Base-by-base conservation (phyloP, 2,113 vertebrate species). In the Otolemur garnettii region DNA sequence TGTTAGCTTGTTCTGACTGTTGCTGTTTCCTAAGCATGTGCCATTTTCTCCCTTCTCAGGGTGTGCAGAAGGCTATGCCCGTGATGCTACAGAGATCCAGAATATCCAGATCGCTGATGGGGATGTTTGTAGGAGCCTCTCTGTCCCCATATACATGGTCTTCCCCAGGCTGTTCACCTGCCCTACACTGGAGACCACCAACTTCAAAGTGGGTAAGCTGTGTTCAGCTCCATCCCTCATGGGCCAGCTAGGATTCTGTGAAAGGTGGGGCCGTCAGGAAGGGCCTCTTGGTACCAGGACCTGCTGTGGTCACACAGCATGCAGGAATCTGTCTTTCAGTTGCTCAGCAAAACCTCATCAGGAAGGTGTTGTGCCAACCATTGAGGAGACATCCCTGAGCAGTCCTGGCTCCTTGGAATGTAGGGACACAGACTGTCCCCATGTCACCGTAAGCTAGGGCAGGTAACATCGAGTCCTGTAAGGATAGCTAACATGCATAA, bases 91-190 rank as follows among this genome's bases (percentile, higher is more conserved):
- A 0, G 99, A 99, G 98, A 99, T 99, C 90, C 99, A 99, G 98
- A 99, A 99, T 75, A 99, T 99, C 80, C 99, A 99, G 98, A 99
- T 99, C 2, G 99, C 99, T 0, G 99, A 99, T 0, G 99, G 99
- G 0, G 99, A 99, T 0, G 98, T 99, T 1, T 99, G 99, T 85
- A 98, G 99, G 66, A 96, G 99, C 60, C 98, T 99, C 6, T 94
- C 99, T 0, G 98, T 99, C 7, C 99, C 99, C 92, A 99, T 99
- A 77, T 98, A 99, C 98, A 99, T 99, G 99, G 99, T 99, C 35
- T 99, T 99, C 85, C 99, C 99, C 81, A 94, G 99, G 50, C 98
- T 99, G 3, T 99, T 99, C 98, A 99, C 99, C 94, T 99, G 99
- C 97, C 99, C 99, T 5, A 99, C 99, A 0, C 97, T 99, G 96